Conservation (phyloP, 2,888 invertebrate genomes). For the Colletes collaris region DNA sequence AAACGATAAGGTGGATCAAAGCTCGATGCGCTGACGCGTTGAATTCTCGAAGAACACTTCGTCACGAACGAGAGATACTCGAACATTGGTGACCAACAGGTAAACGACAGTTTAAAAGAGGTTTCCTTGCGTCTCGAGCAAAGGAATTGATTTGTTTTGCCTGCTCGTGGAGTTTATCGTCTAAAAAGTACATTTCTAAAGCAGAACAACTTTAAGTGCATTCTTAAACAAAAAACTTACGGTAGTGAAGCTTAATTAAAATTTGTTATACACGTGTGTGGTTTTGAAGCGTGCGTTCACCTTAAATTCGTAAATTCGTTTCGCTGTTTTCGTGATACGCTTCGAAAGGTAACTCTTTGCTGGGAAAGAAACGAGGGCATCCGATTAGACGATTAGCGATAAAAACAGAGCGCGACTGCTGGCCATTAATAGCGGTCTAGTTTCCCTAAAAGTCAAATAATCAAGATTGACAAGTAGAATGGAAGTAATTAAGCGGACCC, state of each 20-base stretch:
- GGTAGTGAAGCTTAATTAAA: not conserved
- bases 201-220: too few relatives aligned
- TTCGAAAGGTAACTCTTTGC: not conserved
- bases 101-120: not conserved
- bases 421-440: not conserved
- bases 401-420: conserved; percentile 4
- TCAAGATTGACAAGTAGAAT: conserved; percentile 18
- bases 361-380: not conserved
- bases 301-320: not conserved
- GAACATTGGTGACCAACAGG: conserved; percentile 41
- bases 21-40: conserved; percentile 26
- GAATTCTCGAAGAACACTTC: conserved; percentile 31
- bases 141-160: too few relatives aligned
- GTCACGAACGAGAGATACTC: conserved; percentile 13
- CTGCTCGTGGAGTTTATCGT: too few relatives aligned
- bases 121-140: not conserved
- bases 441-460: conserved; percentile 15
- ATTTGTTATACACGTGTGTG: not conserved
- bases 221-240: too few relatives aligned
- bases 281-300: not conserved
- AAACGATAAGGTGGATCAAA: conserved; percentile 34
- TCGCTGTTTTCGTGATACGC: not conserved
- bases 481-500: conserved; percentile 27
- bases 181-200: too few relatives aligned
- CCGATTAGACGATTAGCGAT: conserved; percentile 37